These are phyloP conservation scores for Drosophila ficusphila DNA, from an alignment of 1,140 invertebrate genomes.

Conservation along the genomic window DNA sequence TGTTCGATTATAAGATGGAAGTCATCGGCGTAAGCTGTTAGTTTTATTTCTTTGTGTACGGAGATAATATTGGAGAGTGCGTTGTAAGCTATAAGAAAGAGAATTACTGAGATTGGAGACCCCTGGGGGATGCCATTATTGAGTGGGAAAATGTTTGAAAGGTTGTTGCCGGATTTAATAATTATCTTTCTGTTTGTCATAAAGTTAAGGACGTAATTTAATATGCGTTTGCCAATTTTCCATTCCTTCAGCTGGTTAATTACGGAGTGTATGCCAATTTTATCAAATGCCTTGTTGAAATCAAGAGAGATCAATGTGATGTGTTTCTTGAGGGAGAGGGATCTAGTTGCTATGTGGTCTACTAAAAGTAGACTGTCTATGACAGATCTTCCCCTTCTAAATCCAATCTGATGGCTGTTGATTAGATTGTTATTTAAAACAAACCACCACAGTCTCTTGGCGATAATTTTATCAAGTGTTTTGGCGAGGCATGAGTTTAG, in stretches of 20 bases:
- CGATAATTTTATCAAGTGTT: not conserved
- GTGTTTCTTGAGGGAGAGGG: too few relatives aligned
- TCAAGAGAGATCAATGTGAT: too few relatives aligned
- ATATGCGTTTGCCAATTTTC: not conserved
- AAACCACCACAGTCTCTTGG: not conserved
- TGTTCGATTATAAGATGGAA: not conserved
- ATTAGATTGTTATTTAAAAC: not conserved
- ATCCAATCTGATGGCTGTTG: not conserved
- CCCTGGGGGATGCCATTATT: too few relatives aligned
- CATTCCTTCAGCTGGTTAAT: not conserved
- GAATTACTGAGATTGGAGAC: too few relatives aligned
- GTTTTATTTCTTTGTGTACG: not conserved
- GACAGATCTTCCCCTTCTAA: not conserved
- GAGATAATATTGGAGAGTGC: not conserved
- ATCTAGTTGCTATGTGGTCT: too few relatives aligned
- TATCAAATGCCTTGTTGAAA: too few relatives aligned
- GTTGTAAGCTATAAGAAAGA: too few relatives aligned
- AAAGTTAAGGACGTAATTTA: not conserved
- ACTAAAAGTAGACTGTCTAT: too few relatives aligned
- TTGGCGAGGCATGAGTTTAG: not conserved
- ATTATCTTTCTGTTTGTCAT: not conserved
- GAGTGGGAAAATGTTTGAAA: too few relatives aligned
- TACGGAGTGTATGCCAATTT: too few relatives aligned
- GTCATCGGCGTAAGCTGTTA: not conserved
- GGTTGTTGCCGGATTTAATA: too few relatives aligned